These are phyloP conservation scores for Callithrix jacchus DNA, from an alignment of 2,113 vertebrate species.

Conservation along the genomic window DNA sequence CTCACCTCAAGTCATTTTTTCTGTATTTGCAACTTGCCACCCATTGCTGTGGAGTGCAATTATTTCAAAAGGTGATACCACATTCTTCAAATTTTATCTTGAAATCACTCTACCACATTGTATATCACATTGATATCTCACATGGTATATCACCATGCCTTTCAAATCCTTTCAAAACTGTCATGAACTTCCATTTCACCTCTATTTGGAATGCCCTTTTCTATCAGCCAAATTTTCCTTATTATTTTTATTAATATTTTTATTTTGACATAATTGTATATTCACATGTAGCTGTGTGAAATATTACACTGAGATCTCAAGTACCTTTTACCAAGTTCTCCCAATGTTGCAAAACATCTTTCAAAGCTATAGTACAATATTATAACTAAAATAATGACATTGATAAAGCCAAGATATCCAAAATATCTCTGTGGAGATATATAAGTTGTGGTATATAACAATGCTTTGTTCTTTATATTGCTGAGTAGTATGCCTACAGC, in stretches of 20 bases:
- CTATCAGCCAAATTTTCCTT: neutral
- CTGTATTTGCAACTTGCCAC: neutral
- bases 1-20: neutral
- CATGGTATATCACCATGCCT: neutral
- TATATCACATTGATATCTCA: neutral
- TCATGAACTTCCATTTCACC: neutral
- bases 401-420: neutral
- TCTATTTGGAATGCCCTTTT: neutral
- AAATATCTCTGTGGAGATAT: neutral
- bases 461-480: neutral
- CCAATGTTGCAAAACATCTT: neutral
- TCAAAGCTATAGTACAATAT: neutral
- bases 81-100: neutral
- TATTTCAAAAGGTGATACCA: neutral
- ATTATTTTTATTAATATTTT: neutral
- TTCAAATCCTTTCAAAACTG: neutral
- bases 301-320: neutral
- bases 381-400: neutral
- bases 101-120: neutral
- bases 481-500: accelerated
- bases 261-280: neutral
- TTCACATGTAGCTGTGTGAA: neutral
- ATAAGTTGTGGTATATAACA: neutral
- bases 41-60: neutral
- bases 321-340: neutral